Percentiles rank a stretch among this genome's conserved stretches.
Conservation (phyloP, 2,888 invertebrate species). For the Mythimna ferrago region DNA sequence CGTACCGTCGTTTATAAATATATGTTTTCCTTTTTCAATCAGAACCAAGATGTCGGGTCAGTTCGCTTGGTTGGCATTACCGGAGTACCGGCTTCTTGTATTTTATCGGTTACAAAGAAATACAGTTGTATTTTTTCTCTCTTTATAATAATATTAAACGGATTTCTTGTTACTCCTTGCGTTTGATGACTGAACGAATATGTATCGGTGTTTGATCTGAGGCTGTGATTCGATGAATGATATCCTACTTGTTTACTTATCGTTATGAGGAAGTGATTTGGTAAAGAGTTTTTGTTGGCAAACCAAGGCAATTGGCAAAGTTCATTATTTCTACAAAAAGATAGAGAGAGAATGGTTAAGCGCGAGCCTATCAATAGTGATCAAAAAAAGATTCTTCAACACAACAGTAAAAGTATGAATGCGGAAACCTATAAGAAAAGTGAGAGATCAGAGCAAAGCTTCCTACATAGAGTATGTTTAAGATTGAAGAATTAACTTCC, state of each 20-base stretch:
- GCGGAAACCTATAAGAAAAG: not conserved
- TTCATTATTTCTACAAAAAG: not conserved
- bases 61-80: slow-evolving; percentile 57
- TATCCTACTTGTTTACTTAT: slow-evolving; percentile 2
- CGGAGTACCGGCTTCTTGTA: slow-evolving; percentile 39
- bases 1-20: slow-evolving; percentile 49
- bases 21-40: slow-evolving; percentile 63
- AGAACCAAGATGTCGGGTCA: slow-evolving; percentile 60
- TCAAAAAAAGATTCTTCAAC: no score
- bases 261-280: not conserved
- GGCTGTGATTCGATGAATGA: not conserved
- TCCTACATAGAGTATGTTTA: not conserved
- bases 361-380: no score
- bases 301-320: not conserved
- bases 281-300: not conserved
- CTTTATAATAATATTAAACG: slow-evolving; percentile 28
- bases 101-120: slow-evolving; percentile 58
- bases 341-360: not conserved
- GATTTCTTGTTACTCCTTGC: slow-evolving; percentile 31
- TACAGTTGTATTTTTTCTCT: slow-evolving; percentile 40
- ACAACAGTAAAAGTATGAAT: not conserved
- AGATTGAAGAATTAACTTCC: not conserved
- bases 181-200: slow-evolving; percentile 43
- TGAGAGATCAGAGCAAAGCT: not conserved
- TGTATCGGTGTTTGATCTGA: slow-evolving; percentile 31